Conservation (phyloP, 2,888 invertebrate genomes). For the Isotomurus palustris region DNA sequence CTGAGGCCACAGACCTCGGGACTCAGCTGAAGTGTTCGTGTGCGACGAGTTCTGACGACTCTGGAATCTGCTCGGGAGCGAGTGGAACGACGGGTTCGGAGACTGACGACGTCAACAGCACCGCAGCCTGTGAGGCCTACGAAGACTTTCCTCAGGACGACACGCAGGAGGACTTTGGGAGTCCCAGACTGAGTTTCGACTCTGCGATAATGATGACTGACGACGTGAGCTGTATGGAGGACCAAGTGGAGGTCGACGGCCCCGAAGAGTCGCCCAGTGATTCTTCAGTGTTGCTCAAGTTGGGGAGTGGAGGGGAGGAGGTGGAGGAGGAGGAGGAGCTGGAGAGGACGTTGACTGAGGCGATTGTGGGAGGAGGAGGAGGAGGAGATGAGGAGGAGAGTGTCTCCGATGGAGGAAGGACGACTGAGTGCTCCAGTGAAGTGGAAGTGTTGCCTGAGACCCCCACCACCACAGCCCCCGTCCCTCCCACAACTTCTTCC, state of each 20-base stretch:
- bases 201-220: constrained; percentile 39
- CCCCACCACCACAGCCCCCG: no score
- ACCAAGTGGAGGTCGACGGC: constrained; percentile 7
- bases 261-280: constrained; percentile 23
- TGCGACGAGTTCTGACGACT: constrained; percentile 66
- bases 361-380: no score
- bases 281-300: constrained; percentile 29
- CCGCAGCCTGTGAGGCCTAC: constrained; percentile 35
- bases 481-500: not conserved
- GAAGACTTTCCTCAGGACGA: constrained; percentile 27
- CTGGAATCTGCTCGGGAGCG: constrained; percentile 44
- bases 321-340: constrained; percentile 9
- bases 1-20: constrained; percentile 22
- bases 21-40: constrained; percentile 35
- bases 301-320: constrained; percentile 14
- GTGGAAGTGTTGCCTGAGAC: no score
- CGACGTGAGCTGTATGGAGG: constrained; percentile 15
- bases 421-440: no score
- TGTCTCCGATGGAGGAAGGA: not conserved
- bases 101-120: constrained; percentile 36
- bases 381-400: constrained; percentile 13
- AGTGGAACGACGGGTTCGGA: constrained; percentile 39
- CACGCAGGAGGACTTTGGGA: constrained; percentile 25
- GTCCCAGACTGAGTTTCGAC: constrained; percentile 41
- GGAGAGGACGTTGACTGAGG: constrained; percentile 2